These are phyloP conservation scores for Platerodrilus igneus DNA, from an alignment of 2,888 invertebrate species.

Conservation along the genomic window DNA sequence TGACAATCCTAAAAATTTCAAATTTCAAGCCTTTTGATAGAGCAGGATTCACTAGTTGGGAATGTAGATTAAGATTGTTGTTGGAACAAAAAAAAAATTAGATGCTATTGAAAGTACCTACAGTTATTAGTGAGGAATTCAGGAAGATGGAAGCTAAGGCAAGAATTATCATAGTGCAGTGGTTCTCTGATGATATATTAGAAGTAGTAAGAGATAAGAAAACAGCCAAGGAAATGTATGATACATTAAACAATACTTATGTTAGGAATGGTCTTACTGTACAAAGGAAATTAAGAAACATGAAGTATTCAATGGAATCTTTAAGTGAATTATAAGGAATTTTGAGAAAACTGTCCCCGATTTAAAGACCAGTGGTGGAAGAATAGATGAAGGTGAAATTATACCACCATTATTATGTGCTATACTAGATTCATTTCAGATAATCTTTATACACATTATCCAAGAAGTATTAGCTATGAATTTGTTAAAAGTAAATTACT, in stretches of 20 bases:
- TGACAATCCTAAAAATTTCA: too few relatives aligned
- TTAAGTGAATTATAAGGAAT: slow-evolving; percentile 1
- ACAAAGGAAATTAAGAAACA: slow-evolving; percentile 2
- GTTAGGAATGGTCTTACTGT: not conserved
- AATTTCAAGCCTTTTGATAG: too few relatives aligned
- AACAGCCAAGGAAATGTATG: too few relatives aligned
- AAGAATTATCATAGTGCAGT: slow-evolving; percentile 1
- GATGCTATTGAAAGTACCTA: too few relatives aligned
- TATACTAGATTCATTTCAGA: not conserved
- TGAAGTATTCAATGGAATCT: not conserved
- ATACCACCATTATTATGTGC: slow-evolving; percentile 1
- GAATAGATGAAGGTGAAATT: slow-evolving; percentile 4
- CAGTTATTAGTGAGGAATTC: not conserved
- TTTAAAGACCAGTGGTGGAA: slow-evolving; percentile 3
- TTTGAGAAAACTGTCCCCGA: slow-evolving; percentile 3
- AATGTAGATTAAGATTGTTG: not conserved
- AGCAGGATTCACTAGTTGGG: too few relatives aligned
- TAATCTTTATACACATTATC: too few relatives aligned
- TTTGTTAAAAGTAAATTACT: slow-evolving; percentile 3
- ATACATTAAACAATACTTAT: not conserved
- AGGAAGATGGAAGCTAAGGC: slow-evolving; percentile 1
- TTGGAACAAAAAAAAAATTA: slow-evolving; percentile 7
- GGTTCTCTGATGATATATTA: slow-evolving; percentile 1
- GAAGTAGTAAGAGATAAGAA: not conserved
- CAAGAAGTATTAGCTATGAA: not conserved